Evolutionary conservation across 2,888 invertebrate genomes (phyloP).

Genomic region (Acronicta leporina): DNA sequence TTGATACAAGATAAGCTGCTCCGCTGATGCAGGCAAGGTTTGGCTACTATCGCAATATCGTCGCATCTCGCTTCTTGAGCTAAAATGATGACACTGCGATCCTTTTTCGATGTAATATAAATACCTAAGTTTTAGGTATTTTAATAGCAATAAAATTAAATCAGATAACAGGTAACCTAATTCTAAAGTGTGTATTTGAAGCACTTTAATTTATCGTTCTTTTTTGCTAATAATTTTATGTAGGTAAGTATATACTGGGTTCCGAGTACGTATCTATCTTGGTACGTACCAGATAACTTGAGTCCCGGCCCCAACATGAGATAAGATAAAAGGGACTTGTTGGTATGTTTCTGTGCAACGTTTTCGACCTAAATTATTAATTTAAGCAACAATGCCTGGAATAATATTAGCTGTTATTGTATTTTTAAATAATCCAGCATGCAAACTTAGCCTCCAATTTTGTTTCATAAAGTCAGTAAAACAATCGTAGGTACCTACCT

Average conservation of each 20-base stretch:
- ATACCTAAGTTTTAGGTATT: neutral
- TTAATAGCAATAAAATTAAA: neutral
- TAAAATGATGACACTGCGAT: too few relatives aligned
- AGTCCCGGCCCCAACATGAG: slow-evolving; percentile 46
- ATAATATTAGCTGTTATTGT: neutral
- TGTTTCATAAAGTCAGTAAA: too few relatives aligned
- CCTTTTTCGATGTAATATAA: too few relatives aligned
- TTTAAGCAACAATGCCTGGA: slow-evolving; percentile 14
- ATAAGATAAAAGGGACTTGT: slow-evolving; percentile 53
- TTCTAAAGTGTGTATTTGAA: neutral
- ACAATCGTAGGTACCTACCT: too few relatives aligned
- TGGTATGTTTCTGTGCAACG: slow-evolving; percentile 32
- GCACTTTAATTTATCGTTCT: slow-evolving; percentile 5
- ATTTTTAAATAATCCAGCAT: neutral
- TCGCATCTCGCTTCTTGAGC: too few relatives aligned
- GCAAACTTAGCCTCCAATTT: too few relatives aligned
- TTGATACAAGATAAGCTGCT: neutral
- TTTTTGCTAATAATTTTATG: slow-evolving; percentile 30
- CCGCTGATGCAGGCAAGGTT: too few relatives aligned
- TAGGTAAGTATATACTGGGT: slow-evolving; percentile 9
- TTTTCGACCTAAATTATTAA: slow-evolving; percentile 42
- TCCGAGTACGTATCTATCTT: slow-evolving; percentile 59
- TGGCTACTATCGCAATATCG: too few relatives aligned
- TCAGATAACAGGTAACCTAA: neutral
- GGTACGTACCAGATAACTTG: slow-evolving; percentile 46